Percentiles rank a stretch among this genome's conserved stretches.
These are phyloP conservation scores for Leucoptera coffeella DNA, from an alignment of 2,888 invertebrate species.

Conservation along the genomic window DNA sequence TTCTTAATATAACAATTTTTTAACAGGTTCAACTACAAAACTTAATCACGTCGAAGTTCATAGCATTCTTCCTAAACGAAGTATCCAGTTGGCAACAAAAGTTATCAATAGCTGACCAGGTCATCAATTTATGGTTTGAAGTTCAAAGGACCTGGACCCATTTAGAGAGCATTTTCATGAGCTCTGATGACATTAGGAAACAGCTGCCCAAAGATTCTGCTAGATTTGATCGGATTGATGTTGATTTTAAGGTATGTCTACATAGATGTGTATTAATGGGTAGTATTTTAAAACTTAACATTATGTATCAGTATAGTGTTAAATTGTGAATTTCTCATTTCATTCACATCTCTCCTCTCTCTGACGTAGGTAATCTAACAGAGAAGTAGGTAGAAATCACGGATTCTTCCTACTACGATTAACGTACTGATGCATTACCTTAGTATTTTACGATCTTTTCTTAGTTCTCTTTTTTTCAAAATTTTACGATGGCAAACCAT, in stretches of 20 bases:
- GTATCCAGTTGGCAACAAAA: constrained; percentile 93
- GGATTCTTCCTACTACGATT: no score
- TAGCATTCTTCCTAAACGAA: constrained; percentile 91
- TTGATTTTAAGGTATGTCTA: constrained; percentile 72
- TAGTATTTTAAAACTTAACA: background rate
- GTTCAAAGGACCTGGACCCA: constrained; percentile 97
- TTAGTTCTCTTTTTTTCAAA: no score
- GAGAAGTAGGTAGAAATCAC: no score
- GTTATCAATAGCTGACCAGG: constrained; percentile 88
- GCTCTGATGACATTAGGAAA: constrained; percentile 92
- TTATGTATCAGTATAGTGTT: background rate
- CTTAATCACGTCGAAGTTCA: constrained; percentile 93
- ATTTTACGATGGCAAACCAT: no score
- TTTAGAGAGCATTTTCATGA: constrained; percentile 96
- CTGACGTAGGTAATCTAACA: no score
- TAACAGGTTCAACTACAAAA: constrained; percentile 86
- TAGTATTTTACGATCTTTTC: no score
- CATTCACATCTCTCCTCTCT: no score
- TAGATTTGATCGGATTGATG: constrained; percentile 86
- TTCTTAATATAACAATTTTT: constrained; percentile 6
- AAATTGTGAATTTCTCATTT: no score
- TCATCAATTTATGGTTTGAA: constrained; percentile 88
- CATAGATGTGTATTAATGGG: background rate
- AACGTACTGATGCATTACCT: no score
- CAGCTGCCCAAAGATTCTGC: constrained; percentile 91